Base-by-base conservation (phyloP, 2,797 vertebrate genomes). In the Eutrigla gurnardus region DNA sequence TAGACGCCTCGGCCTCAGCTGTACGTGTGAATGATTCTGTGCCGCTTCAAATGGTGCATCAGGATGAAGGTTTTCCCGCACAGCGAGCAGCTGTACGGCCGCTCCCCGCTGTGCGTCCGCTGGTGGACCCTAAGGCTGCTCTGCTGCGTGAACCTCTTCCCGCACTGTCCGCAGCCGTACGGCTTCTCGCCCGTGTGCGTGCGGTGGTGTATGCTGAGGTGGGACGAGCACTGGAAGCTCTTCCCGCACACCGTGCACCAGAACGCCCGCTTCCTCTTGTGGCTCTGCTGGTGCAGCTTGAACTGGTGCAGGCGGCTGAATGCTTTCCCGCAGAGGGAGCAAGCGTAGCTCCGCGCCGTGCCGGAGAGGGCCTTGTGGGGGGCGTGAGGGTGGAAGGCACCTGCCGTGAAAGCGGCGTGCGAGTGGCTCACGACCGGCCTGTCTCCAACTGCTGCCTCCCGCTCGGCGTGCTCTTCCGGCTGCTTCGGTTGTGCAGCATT, bases 171-270 rank as follows among this genome's bases (percentile, higher is more conserved):
- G 49, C 94, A 94, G 0, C 88, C 87, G 59, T 90, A 94, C 1
- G 93, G 94, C 80, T 92, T 94, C 89, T 94, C 94, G 4, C 94
- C 94, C 3, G 93, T 94, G 89, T 94, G 94, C 4, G 93, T 93
- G 14, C 93, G 90, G 82, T 94, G 88, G 87, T 94, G 94, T 4
- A 93, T 93, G 90, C 89, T 92, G 71, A 94, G 93, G 80, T 94
- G 93, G 3, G 94, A 94, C 3, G 90, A 91, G 8, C 93, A 94
- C 89, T 93, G 91, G 81, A 94, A 94, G 85, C 88, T 92, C 62
- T 94, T 94, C 7, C 93, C 93, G 25, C 94, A 94, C 72, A 94
- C 91, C 1, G 86, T 70, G 81, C 94, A 94, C 85, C 92, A 92
- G 78, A 93, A 93, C 1, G 92, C 80, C 0, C 93, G 82, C 78